phyloP scores from a whole-genome alignment of 2,113 vertebrate species.

The Agelaius tricolor region DNA sequence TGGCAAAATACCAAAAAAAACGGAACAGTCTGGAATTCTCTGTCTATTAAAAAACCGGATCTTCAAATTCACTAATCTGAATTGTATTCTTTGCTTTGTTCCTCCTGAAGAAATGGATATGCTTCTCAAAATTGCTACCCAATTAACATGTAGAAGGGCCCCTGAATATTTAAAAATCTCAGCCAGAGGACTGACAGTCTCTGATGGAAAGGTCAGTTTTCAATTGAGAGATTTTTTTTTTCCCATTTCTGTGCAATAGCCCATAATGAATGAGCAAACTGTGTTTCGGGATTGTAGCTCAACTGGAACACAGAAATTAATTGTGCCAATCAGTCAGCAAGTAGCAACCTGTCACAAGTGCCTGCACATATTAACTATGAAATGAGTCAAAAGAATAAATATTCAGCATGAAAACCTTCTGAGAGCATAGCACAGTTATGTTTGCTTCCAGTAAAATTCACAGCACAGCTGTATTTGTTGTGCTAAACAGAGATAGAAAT shows the following conservation, averaged over 20 bases:
- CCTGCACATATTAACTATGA: conserved; percentile 31
- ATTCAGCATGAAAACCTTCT: conserved; percentile 5
- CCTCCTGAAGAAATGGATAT: not conserved
- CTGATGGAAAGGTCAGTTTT: conserved; percentile 30
- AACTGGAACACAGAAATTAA: conserved; percentile 57
- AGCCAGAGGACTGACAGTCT: not conserved
- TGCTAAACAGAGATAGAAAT: conserved; percentile 8
- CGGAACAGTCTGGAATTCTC: not conserved
- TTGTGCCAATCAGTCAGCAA: conserved; percentile 53
- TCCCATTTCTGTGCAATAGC: not conserved
- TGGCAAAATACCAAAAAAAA: not conserved
- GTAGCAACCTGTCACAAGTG: conserved; percentile 39
- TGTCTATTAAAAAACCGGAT: not conserved
- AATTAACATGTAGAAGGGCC: not conserved
- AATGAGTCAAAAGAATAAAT: conserved; percentile 56
- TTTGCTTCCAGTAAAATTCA: not conserved
- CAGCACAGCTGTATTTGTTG: conserved; percentile 14
- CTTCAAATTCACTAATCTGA: not conserved
- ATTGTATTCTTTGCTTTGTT: not conserved
- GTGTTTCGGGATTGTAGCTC: conserved; percentile 28
- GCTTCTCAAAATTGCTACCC: not conserved
- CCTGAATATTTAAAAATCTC: not conserved
- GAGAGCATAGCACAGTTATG: not conserved
- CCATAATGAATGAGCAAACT: conserved; percentile 32
- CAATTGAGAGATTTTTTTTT: not conserved